A percentile compares a stretch with the other conserved stretches of the same genome.
Evolutionary conservation across 2,113 vertebrate species (phyloP).

Genomic region (Rostratula benghalensis): DNA sequence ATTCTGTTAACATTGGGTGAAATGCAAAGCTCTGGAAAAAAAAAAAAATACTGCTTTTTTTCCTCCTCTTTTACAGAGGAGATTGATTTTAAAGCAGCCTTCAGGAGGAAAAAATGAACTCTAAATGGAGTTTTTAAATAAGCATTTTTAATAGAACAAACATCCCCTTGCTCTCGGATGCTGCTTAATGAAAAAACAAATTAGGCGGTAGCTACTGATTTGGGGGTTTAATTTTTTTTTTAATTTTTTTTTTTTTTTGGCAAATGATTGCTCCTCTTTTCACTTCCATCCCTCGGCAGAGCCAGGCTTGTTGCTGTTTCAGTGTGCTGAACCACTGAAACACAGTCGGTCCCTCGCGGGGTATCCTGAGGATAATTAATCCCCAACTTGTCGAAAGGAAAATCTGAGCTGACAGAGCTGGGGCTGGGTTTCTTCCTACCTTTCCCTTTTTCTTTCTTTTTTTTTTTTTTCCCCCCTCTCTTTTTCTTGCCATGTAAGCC

Average conservation of each 20-base stretch:
- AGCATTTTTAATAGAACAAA: constrained; percentile 57
- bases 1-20: neutral
- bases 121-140: constrained; percentile 26
- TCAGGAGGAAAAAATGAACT: neutral
- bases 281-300: neutral
- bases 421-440: fast-evolving
- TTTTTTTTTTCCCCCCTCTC: neutral
- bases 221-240: neutral
- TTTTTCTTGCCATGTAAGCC: neutral
- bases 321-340: no score
- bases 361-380: neutral
- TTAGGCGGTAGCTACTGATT: neutral
- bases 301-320: neutral
- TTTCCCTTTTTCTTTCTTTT: no score
- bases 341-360: neutral
- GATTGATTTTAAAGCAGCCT: neutral
- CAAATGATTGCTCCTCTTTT: neutral
- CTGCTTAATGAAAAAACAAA: constrained; percentile 44
- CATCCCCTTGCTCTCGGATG: neutral
- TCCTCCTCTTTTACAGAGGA: neutral
- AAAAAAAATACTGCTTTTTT: neutral
- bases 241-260: neutral
- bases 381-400: neutral
- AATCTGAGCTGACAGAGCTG: neutral
- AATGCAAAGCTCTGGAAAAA: neutral